Percentiles rank a stretch among this genome's conserved stretches.
Conservation (phyloP, 2,888 invertebrate species). For the Euplagia quadripunctaria region DNA sequence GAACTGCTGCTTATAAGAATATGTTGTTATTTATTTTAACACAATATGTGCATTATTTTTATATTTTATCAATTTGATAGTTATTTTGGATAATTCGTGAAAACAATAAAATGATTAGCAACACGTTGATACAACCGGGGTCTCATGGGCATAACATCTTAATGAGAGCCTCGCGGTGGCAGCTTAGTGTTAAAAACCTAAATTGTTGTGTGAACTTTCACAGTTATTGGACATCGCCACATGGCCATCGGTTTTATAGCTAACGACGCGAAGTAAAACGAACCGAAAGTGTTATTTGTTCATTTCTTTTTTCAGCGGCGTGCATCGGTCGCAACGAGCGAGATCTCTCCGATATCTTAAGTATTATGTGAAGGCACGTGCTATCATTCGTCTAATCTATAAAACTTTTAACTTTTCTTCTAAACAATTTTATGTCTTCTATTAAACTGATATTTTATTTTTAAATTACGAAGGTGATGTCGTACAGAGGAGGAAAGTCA, state of each 20-base stretch:
- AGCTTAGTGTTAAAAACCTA: constrained; percentile 82
- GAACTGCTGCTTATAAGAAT: not conserved
- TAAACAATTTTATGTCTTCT: constrained; percentile 21
- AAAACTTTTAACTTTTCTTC: constrained; percentile 32
- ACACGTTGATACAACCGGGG: constrained; percentile 57
- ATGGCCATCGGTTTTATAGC: constrained; percentile 69
- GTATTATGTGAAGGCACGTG: constrained; percentile 78
- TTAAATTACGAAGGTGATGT: constrained; percentile 17
- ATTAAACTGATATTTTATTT: constrained; percentile 9
- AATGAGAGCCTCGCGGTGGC: constrained; percentile 79
- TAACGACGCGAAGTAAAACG: constrained; percentile 58
- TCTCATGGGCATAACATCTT: constrained; percentile 59
- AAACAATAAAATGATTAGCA: constrained; percentile 82
- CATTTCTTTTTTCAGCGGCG: constrained; percentile 46
- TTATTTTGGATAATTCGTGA: constrained; percentile 69
- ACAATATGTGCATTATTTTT: constrained; percentile 3
- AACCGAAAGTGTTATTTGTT: constrained; percentile 65
- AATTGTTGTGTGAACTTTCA: constrained; percentile 87
- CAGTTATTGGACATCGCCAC: constrained; percentile 72
- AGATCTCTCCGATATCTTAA: constrained; percentile 62
- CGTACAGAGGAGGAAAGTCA: constrained; percentile 32
- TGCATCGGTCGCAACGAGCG: constrained; percentile 25
- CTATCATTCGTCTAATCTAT: constrained; percentile 44
- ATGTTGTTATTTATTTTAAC: constrained; percentile 2
- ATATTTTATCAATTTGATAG: constrained; percentile 46